phyloP scores from a whole-genome alignment of 1,140 invertebrate species.

The Coboldia fuscipes region DNA sequence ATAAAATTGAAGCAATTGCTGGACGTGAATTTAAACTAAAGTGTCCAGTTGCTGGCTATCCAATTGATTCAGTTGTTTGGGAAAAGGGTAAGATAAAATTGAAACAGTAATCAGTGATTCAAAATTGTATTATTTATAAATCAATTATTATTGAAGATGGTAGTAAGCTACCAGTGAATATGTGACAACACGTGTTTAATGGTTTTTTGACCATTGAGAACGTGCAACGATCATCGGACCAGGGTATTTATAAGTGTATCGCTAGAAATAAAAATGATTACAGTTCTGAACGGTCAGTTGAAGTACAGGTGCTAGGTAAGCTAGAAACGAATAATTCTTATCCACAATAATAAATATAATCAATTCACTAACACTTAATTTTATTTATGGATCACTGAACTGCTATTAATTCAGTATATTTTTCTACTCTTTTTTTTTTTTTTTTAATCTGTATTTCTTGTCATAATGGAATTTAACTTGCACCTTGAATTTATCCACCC shows the following conservation, averaged over 20 bases:
- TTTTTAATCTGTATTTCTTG: too few relatives aligned
- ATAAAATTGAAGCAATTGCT: conserved; percentile 43
- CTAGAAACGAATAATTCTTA: too few relatives aligned
- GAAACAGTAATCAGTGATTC: too few relatives aligned
- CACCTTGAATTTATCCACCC: background rate
- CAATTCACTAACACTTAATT: too few relatives aligned
- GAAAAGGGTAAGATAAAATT: conserved; percentile 37
- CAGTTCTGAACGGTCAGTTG: conserved; percentile 29
- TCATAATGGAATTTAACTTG: too few relatives aligned
- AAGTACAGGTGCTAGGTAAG: conserved; percentile 32
- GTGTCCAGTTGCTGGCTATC: conserved; percentile 50
- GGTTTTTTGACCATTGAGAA: conserved; percentile 39
- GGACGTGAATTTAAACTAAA: conserved; percentile 35
- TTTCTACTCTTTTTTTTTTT: too few relatives aligned
- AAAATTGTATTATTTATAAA: conserved; percentile 4
- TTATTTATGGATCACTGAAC: too few relatives aligned
- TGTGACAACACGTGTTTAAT: conserved; percentile 41
- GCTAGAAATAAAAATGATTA: conserved; percentile 37
- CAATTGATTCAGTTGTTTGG: conserved; percentile 39
- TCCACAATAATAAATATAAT: too few relatives aligned
- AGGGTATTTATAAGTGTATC: conserved; percentile 42
- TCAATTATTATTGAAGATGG: conserved; percentile 25
- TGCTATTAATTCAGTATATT: too few relatives aligned
- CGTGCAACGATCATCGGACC: conserved; percentile 37
- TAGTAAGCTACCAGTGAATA: conserved; percentile 36